These are phyloP conservation scores for Lasioglossum zephyrum DNA, from an alignment of 2,888 invertebrate species.

Conservation along the genomic window DNA sequence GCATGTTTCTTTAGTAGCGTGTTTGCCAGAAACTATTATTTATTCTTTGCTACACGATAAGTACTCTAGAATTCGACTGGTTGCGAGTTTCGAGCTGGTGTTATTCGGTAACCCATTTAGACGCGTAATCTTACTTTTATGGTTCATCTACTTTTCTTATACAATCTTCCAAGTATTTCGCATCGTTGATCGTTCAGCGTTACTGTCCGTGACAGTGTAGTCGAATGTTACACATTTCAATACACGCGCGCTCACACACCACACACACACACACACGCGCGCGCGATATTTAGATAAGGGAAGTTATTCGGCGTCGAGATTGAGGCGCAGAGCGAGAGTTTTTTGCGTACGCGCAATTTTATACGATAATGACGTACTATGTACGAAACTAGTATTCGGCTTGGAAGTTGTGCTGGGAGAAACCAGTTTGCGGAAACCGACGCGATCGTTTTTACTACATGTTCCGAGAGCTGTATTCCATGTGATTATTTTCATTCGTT, in stretches of 20 bases:
- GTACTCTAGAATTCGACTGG: slow-evolving; percentile 28
- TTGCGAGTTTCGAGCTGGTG: slow-evolving; percentile 7
- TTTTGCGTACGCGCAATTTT: slow-evolving; percentile 33
- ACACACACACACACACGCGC: background rate
- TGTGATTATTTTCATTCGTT: slow-evolving; percentile 33
- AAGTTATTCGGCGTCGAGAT: slow-evolving; percentile 12
- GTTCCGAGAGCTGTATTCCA: background rate
- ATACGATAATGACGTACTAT: slow-evolving; percentile 39
- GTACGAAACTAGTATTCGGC: slow-evolving; percentile 48
- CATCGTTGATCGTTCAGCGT: slow-evolving; percentile 39
- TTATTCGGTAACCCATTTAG: slow-evolving; percentile 38
- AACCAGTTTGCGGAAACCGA: slow-evolving; percentile 22
- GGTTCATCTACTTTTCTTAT: slow-evolving; percentile 18
- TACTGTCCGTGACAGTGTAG: slow-evolving; percentile 27
- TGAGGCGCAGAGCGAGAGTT: slow-evolving; percentile 4
- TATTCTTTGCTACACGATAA: slow-evolving; percentile 34
- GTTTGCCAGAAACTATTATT: slow-evolving; percentile 24
- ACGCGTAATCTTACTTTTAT: slow-evolving; percentile 5
- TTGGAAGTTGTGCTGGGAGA: slow-evolving; percentile 35
- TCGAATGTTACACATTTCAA: background rate
- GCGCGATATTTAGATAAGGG: slow-evolving; percentile 1
- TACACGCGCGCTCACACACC: background rate
- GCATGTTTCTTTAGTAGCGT: slow-evolving; percentile 21
- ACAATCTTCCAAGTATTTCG: slow-evolving; percentile 34
- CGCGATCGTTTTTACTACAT: slow-evolving; percentile 34